phyloP scores from a whole-genome alignment of 2,113 vertebrate genomes.

The Oryctolagus cuniculus region DNA sequence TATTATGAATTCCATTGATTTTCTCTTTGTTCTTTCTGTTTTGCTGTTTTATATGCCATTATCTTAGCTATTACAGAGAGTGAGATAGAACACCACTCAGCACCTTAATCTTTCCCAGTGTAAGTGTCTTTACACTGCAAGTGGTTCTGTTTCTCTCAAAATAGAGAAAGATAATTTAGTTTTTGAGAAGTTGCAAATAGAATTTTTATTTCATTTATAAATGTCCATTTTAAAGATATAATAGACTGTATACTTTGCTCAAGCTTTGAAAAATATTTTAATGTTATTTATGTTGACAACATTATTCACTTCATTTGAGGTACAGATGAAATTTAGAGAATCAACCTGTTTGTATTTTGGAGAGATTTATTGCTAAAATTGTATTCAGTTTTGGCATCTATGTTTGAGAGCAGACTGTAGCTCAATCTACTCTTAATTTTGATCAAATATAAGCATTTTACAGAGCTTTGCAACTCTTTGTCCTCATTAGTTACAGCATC shows the following conservation, averaged over 20 bases:
- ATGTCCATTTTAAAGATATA: constrained; percentile 29
- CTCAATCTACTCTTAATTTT: not conserved
- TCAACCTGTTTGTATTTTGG: not conserved
- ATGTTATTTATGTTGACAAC: not conserved
- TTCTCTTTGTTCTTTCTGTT: constrained; percentile 4
- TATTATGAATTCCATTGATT: constrained; percentile 45
- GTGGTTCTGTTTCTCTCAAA: constrained; percentile 28
- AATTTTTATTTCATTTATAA: constrained; percentile 15
- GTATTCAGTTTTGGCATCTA: not conserved
- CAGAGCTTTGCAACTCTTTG: not conserved
- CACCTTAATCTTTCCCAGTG: not conserved
- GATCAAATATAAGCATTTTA: not conserved
- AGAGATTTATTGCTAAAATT: not conserved
- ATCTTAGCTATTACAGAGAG: constrained; percentile 13
- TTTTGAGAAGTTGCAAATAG: constrained; percentile 34
- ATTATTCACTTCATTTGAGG: not conserved
- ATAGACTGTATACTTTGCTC: not conserved
- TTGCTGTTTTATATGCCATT: not conserved
- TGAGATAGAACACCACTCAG: constrained; percentile 20
- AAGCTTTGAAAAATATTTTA: constrained; percentile 9
- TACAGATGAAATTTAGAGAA: constrained; percentile 42
- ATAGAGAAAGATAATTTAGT: constrained; percentile 46
- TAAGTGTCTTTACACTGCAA: not conserved
- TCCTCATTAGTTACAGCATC: not conserved
- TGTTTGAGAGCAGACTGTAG: not conserved